Evolutionary conservation across 2,888 invertebrate species (phyloP).

Genomic region (Meandrusa payeni): DNA sequence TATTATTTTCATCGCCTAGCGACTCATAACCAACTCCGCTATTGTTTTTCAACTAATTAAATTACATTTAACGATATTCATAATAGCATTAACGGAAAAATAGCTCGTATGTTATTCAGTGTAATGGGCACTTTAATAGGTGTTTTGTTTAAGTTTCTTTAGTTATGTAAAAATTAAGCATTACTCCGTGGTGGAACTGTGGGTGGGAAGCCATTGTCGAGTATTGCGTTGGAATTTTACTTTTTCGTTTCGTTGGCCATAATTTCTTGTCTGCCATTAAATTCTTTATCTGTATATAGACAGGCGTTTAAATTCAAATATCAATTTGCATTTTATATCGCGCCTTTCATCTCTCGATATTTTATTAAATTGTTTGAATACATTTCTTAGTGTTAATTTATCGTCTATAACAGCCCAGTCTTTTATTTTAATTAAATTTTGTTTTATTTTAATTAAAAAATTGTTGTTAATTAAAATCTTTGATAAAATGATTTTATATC

Average conservation of each 20-base stretch:
- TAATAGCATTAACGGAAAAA: conserved; percentile 2
- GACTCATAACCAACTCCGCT: conserved; percentile 1
- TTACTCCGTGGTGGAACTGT: conserved; percentile 10
- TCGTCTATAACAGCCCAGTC: no score
- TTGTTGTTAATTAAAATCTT: no score
- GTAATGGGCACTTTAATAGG: not conserved
- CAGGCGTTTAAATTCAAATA: conserved; percentile 3
- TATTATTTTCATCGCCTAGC: conserved; percentile 11
- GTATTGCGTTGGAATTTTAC: not conserved
- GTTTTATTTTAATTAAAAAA: no score
- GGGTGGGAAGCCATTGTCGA: conserved; percentile 4
- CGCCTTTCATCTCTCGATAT: not conserved
- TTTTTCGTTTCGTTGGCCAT: no score
- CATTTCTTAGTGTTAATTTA: no score
- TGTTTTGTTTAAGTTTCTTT: conserved; percentile 13
- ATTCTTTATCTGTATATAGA: conserved; percentile 1
- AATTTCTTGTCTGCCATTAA: no score
- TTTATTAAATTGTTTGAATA: conserved; percentile 8
- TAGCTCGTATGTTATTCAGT: not conserved
- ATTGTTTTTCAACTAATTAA: conserved; percentile 20
- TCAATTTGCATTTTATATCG: conserved; percentile 1
- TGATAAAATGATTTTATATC: no score
- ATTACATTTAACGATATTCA: conserved; percentile 17
- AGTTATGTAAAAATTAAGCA: conserved; percentile 9
- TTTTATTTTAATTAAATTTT: no score